Evolutionary conservation across 2,888 invertebrate genomes (phyloP), one percentile per base, ranked within the genome.

Genomic region (Cancer borealis): DNA sequence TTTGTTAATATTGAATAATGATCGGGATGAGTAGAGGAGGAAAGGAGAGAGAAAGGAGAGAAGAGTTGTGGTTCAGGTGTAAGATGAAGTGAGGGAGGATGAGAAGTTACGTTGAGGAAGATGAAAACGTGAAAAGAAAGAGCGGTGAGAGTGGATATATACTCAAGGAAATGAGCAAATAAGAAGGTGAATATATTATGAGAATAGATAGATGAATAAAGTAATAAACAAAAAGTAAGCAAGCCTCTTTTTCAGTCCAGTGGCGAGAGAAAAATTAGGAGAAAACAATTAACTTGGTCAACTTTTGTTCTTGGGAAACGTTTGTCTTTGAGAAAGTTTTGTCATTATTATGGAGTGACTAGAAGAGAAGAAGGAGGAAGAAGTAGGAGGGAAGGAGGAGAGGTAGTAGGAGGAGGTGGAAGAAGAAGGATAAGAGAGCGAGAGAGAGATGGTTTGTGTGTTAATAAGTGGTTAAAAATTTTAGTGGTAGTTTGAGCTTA

Each of bases 281-380:
- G 84, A 17, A 84, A 84, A 84, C 84, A 84, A 84, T 84, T 84
- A 84, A 30, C 84, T 30, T 39, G 39, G 39, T 39, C 84, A 84
- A 84, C 84, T 84, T 84, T 84, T 84, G 84, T 39, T 84, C 17
- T 14, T 30, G 39, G 84, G 84, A 84, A 84, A 14, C 39, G 84
- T 84, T 84, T 84, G 26, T 84, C 84, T 84, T 84, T 39, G 84
- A 0, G 21, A 84, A 84, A 84, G 84, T 84, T 84, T 84, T 84
- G 84, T 84, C 39, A 84, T 84, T 84, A 84, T 84, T 84, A 84
- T 39, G 39, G 39, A 84, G 84, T 84, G 39, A 39, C 84, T 84
- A 39, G 30, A 39, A 84, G 39, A 84, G 84, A 30, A 30, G 6
- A 14, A 17, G 39, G 39, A 84, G 84, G 14, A 39, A 39, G 26